Evolutionary conservation across 2,797 vertebrate species (phyloP), one percentile per base, ranked within the genome.

Genomic region (Eidolon dupreanum): DNA sequence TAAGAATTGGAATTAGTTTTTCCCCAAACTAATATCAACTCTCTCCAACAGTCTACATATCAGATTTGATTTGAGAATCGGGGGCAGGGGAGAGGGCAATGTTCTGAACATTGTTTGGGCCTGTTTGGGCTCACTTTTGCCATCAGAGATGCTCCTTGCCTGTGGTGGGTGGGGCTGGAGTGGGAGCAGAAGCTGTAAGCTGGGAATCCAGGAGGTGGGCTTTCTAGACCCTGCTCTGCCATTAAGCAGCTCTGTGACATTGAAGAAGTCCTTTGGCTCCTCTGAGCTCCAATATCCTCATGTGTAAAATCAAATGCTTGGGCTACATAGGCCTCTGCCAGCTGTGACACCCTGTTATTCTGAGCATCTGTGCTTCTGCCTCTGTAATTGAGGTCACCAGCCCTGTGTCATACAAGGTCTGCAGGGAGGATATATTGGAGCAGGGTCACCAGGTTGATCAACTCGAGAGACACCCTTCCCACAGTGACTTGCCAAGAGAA

Each of bases 381-480:
- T 92, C 75, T 93, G 55, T 95, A 82, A 97, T 61, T 94, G 90
- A 96, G 93, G 96, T 93, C 95, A 85, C 51, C 57, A 53, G 68
- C n/a, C 51, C 51, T 43, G 4, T 43, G 92, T 77, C 92, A 51
- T 15, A 28, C 0, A 0, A 17, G 63, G 51, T 84, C 55, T 33
- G 22, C 6, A 9, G 43, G 61, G 19, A 87, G 13, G 41, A 77
- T 85, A 87, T 41, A 75, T 59, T 59, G 68, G 36, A 93, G 83
- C 19, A 2, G 1, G n/a, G 78, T 92, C 82, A 79, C 53, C 66
- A 89, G 63, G 70, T 51, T 79, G 63, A 89, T 84, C 70, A 82
- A 53, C 78, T 84, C 17, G 0, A 91, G 91, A 83, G 28, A 19
- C 22, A 43, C 70, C 49, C 20, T 2, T 92, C 46, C 59, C 22